These are phyloP conservation scores for Halisarca cf. caerulea DNA, from an alignment of 37 sponge, comb jelly and placozoan species.

Conservation along the genomic window DNA sequence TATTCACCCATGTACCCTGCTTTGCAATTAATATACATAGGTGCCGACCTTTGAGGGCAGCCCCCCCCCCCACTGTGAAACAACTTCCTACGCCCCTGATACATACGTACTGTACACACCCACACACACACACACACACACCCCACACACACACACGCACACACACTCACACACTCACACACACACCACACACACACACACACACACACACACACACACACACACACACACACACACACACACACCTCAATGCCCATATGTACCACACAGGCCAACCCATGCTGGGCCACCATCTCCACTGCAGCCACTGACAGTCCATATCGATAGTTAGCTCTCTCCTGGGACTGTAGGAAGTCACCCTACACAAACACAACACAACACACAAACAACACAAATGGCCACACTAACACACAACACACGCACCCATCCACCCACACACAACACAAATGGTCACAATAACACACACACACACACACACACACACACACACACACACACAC, in stretches of 20 bases:
- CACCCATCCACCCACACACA: too few relatives aligned
- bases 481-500: neutral
- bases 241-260: conserved; percentile 75
- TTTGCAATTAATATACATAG: too few relatives aligned
- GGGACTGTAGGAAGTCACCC: conserved; percentile 80
- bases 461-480: neutral
- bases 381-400: neutral
- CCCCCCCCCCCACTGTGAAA: too few relatives aligned
- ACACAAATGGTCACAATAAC: too few relatives aligned
- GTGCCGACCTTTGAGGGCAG: too few relatives aligned
- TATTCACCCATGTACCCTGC: too few relatives aligned
- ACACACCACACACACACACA: neutral
- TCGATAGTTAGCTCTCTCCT: neutral
- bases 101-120: neutral
- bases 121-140: neutral
- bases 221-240: neutral
- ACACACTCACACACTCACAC: neutral
- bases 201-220: neutral
- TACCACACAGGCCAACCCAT: conserved; percentile 78
- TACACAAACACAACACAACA: conserved; percentile 20
- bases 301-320: conserved; percentile 86
- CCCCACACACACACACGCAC: too few relatives aligned
- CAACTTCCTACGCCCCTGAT: too few relatives aligned
- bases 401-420: too few relatives aligned
- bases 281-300: conserved; percentile 82